phyloP scores from a whole-genome alignment of 37 sponge, comb jelly and placozoan genomes.

The Halichondria panicea region DNA sequence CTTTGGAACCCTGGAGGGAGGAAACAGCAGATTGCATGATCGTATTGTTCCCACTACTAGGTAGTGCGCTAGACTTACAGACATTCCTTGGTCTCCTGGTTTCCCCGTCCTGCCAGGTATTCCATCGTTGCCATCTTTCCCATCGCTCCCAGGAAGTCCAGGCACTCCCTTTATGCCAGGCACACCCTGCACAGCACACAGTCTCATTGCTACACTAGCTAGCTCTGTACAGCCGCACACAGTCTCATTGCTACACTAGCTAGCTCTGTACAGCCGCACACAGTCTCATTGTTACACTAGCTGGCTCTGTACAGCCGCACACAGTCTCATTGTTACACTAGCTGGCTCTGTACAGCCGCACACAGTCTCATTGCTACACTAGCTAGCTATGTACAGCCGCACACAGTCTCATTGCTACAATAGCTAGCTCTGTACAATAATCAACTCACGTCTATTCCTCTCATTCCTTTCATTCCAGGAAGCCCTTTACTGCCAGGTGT shows the following conservation, averaged over 20 bases:
- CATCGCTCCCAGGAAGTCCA: slow-evolving; percentile 24
- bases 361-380: background rate
- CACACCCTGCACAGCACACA: slow-evolving; percentile 27
- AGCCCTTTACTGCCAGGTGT: slow-evolving; percentile 31
- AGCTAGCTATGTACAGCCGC: background rate
- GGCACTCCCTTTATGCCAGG: slow-evolving; percentile 32
- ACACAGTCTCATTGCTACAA: background rate
- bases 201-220: background rate
- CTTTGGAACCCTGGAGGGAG: slow-evolving; percentile 10
- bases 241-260: background rate
- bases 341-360: background rate
- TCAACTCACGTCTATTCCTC: slow-evolving; percentile 26
- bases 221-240: background rate
- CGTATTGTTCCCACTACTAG: background rate
- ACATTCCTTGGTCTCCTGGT: slow-evolving; percentile 27
- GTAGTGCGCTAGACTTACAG: background rate
- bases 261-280: background rate
- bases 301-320: background rate
- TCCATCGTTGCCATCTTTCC: slow-evolving; percentile 18
- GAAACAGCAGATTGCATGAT: background rate
- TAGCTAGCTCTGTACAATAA: background rate
- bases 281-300: background rate
- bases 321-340: background rate
- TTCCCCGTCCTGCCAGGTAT: slow-evolving; percentile 25
- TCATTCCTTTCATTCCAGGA: slow-evolving; percentile 24